Evolutionary conservation across 2,888 invertebrate species (phyloP).

Genomic region (Nudaria mundana): DNA sequence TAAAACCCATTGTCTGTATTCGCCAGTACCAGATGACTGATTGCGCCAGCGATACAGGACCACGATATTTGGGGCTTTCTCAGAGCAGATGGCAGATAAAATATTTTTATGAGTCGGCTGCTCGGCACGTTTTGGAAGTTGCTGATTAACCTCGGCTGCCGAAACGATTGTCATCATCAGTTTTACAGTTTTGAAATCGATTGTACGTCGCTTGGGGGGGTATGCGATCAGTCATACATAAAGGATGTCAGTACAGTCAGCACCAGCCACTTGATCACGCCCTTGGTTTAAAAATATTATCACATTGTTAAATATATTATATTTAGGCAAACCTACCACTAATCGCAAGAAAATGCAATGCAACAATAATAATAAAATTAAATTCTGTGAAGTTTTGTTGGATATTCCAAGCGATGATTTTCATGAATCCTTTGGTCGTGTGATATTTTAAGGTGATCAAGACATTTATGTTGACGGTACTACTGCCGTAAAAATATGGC

Average conservation of each 20-base stretch:
- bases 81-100: constrained; percentile 32
- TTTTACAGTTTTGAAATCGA: constrained; percentile 26
- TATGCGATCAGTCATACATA: neutral
- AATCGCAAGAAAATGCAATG: too few species aligned
- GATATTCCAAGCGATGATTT: too few species aligned
- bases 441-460: too few species aligned
- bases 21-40: constrained; percentile 28
- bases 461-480: too few species aligned
- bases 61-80: constrained; percentile 28
- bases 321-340: too few species aligned
- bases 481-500: neutral
- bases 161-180: constrained; percentile 32
- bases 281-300: too few species aligned
- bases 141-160: constrained; percentile 29
- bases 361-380: too few species aligned
- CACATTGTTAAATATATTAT: too few species aligned
- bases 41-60: constrained; percentile 25
- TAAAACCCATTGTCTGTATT: too few species aligned
- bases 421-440: too few species aligned
- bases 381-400: too few species aligned
- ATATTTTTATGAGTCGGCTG: constrained; percentile 32
- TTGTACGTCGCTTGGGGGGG: constrained; percentile 9
- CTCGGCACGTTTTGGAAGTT: constrained; percentile 16
- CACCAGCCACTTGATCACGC: too few species aligned
- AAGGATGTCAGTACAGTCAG: constrained; percentile 1